phyloP scores from a whole-genome alignment of 2,888 invertebrate species.

The Spodoptera exigua region DNA sequence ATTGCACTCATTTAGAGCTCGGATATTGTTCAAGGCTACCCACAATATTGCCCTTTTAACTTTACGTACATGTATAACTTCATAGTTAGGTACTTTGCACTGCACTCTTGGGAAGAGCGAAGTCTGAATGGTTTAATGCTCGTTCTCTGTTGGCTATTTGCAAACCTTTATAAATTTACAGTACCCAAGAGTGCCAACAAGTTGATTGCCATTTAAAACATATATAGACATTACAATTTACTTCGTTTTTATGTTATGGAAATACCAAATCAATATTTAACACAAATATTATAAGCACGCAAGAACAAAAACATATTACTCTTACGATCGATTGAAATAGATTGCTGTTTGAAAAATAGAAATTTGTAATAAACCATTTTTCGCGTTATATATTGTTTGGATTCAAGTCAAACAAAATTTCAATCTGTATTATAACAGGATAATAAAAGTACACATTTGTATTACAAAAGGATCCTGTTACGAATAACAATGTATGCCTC shows the following conservation, averaged over 20 bases:
- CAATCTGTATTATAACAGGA: slow-evolving; percentile 20
- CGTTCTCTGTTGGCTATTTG: slow-evolving; percentile 13
- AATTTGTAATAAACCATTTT: slow-evolving; percentile 21
- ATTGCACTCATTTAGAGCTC: slow-evolving; percentile 15
- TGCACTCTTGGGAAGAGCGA: slow-evolving; percentile 18
- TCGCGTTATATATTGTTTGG: slow-evolving; percentile 13
- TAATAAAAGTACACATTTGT: slow-evolving; percentile 17
- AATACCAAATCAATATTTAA: slow-evolving; percentile 4
- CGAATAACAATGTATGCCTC: slow-evolving; percentile 15
- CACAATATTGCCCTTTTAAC: slow-evolving; percentile 16
- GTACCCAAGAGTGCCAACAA: slow-evolving; percentile 13
- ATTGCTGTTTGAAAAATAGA: slow-evolving; percentile 34
- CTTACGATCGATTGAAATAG: slow-evolving; percentile 30
- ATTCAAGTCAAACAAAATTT: slow-evolving; percentile 19
- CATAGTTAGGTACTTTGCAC: slow-evolving; percentile 13
- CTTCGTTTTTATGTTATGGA: slow-evolving; percentile 6
- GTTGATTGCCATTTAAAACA: slow-evolving; percentile 18
- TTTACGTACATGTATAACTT: slow-evolving; percentile 2
- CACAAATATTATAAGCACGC: slow-evolving; percentile 2
- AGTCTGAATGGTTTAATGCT: slow-evolving; percentile 23
- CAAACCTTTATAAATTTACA: slow-evolving; percentile 6
- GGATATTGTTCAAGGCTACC: slow-evolving; percentile 3
- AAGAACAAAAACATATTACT: slow-evolving; percentile 16
- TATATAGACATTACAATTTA: slow-evolving; percentile 14
- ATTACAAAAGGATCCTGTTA: slow-evolving; percentile 33